Conservation (phyloP, 2,113 vertebrate species). For the Rissa tridactyla region DNA sequence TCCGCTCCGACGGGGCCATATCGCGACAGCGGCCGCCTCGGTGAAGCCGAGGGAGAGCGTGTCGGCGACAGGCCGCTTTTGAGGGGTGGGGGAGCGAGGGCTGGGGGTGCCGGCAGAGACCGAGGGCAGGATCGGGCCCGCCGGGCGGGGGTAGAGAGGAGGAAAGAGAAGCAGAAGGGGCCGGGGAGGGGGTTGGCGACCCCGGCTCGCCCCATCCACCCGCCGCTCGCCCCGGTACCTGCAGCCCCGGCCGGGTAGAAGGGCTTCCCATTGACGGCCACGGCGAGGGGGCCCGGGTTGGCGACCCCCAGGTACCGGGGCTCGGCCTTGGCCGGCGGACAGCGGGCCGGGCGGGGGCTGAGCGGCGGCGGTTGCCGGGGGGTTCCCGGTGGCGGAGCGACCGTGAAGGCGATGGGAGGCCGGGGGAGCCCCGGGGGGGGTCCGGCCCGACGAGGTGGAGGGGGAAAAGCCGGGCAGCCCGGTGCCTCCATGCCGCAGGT, state of each 20-base stretch:
- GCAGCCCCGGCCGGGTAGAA: constrained; percentile 75
- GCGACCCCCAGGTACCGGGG: constrained; percentile 77
- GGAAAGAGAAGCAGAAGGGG: not conserved
- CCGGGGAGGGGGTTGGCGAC: not conserved
- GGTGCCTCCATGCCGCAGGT: constrained; percentile 80
- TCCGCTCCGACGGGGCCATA: not conserved
- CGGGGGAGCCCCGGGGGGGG: constrained; percentile 55
- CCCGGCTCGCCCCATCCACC: not conserved
- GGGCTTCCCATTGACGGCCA: constrained; percentile 68
- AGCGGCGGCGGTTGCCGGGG: constrained; percentile 52
- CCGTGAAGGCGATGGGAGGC: constrained; percentile 28
- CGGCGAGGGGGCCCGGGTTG: constrained; percentile 69
- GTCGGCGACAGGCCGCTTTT: not conserved
- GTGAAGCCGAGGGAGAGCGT: not conserved
- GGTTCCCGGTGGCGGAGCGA: constrained; percentile 33
- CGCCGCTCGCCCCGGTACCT: constrained; percentile 58
- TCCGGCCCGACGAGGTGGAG: constrained; percentile 24
- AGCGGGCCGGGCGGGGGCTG: constrained; percentile 32
- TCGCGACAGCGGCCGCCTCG: not conserved
- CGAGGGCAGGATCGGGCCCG: not conserved
- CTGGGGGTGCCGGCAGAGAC: not conserved
- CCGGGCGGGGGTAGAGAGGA: not conserved
- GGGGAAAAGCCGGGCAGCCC: constrained; percentile 78
- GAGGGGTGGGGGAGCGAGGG: not conserved
- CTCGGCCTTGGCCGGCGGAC: constrained; percentile 73